Conservation (phyloP, 2,797 vertebrate species). For the Podarcis siculus region DNA sequence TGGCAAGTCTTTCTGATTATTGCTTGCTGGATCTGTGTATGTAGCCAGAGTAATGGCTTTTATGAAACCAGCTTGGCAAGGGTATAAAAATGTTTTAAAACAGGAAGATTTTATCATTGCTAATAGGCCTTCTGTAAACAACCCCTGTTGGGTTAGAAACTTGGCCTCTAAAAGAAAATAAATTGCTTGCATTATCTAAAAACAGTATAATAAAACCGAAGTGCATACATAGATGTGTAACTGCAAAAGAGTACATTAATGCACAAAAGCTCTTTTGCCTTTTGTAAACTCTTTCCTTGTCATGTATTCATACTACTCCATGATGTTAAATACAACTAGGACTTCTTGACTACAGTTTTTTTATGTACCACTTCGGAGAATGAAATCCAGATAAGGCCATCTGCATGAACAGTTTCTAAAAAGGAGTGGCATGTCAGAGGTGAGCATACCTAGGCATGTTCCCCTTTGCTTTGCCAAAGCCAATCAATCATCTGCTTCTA, state of each 20-base stretch:
- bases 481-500: slow-evolving; percentile 57
- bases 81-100: slow-evolving; percentile 70
- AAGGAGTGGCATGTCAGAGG: slow-evolving; percentile 46
- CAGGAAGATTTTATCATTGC: slow-evolving; percentile 66
- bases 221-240: slow-evolving; percentile 70
- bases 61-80: slow-evolving; percentile 73
- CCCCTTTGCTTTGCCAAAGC: slow-evolving; percentile 53
- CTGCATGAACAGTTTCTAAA: slow-evolving; percentile 58
- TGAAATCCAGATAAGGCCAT: slow-evolving; percentile 38
- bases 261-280: slow-evolving; percentile 56
- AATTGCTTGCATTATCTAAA: slow-evolving; percentile 74
- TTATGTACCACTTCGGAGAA: slow-evolving; percentile 45
- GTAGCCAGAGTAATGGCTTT: slow-evolving; percentile 68
- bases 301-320: slow-evolving; percentile 11
- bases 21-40: slow-evolving; percentile 69
- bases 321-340: slow-evolving; percentile 22
- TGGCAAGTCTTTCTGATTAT: slow-evolving; percentile 68
- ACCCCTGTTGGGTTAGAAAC: slow-evolving; percentile 73
- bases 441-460: slow-evolving; percentile 55
- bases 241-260: slow-evolving; percentile 70
- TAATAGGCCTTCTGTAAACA: slow-evolving; percentile 76
- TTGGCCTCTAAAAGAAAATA: slow-evolving; percentile 72
- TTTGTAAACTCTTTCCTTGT: slow-evolving; percentile 47
- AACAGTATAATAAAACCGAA: slow-evolving; percentile 72
- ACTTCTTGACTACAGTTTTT: slow-evolving; percentile 12